A percentile compares a stretch with the other conserved stretches of the same genome.
Evolutionary conservation across 1,140 invertebrate genomes (phyloP).

Genomic region (Drosophila azteca): DNA sequence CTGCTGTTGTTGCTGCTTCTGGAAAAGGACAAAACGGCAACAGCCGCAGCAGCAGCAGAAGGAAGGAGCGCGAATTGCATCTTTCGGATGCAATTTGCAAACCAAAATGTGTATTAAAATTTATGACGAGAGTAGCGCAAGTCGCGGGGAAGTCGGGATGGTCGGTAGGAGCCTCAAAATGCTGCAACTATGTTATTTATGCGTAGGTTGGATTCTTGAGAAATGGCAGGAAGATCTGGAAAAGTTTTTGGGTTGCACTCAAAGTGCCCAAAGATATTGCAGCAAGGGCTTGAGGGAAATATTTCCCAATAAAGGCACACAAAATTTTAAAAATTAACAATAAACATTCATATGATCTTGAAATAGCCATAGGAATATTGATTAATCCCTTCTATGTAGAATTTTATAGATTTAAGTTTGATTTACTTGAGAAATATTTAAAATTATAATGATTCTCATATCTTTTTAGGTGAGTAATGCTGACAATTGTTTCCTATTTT

Average conservation of each 20-base stretch:
- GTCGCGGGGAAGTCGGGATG: conserved; percentile 34
- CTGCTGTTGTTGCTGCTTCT: conserved; percentile 11
- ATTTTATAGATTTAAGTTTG: no score
- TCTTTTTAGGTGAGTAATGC: no score
- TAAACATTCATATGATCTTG: no score
- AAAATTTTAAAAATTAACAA: no score
- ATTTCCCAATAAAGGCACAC: no score
- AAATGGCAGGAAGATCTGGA: background rate
- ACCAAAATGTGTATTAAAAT: conserved; percentile 82
- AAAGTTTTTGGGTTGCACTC: conserved; percentile 9
- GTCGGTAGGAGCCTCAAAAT: conserved; percentile 16
- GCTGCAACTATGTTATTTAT: conserved; percentile 53
- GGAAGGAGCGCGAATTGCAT: conserved; percentile 69
- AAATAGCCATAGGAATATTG: no score
- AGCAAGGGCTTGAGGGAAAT: no score
- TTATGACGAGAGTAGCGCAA: conserved; percentile 71
- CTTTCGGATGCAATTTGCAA: conserved; percentile 76
- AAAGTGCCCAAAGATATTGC: conserved; percentile 14
- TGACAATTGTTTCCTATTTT: no score
- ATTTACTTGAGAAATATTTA: no score
- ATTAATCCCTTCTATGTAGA: no score
- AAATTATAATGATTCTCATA: no score
- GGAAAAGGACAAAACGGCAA: conserved; percentile 59
- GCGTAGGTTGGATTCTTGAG: conserved; percentile 26
- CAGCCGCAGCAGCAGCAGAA: conserved; percentile 14